A percentile compares a stretch with the other conserved stretches of the same genome.
These are phyloP conservation scores for Erynnis tages DNA, from an alignment of 2,888 invertebrate genomes.

Conservation along the genomic window DNA sequence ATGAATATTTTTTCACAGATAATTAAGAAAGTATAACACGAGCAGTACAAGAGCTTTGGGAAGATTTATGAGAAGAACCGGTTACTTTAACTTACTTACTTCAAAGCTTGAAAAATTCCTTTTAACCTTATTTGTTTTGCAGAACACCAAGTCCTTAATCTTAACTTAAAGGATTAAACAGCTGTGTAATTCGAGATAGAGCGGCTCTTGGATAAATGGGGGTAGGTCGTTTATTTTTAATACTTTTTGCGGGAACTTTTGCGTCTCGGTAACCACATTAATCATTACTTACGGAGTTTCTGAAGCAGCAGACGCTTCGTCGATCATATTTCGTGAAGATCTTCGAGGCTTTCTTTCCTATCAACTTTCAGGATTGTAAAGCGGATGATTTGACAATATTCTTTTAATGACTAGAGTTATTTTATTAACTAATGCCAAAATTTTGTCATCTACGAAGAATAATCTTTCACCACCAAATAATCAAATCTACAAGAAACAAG, in stretches of 20 bases:
- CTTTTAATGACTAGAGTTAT: slow-evolving; percentile 15
- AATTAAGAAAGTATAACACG: no score
- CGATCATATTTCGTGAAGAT: slow-evolving; percentile 24
- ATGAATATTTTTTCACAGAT: no score
- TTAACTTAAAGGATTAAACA: slow-evolving; percentile 26
- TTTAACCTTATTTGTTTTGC: slow-evolving; percentile 14
- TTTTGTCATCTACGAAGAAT: no score
- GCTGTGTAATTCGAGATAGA: slow-evolving; percentile 19
- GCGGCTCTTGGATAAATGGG: slow-evolving; percentile 12
- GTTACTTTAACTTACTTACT: slow-evolving; percentile 1
- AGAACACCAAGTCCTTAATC: slow-evolving; percentile 14
- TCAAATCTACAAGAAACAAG: no score
- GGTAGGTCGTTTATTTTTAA: slow-evolving; percentile 17
- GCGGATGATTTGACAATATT: slow-evolving; percentile 20
- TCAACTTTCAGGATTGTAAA: slow-evolving; percentile 22
- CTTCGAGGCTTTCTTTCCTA: slow-evolving; percentile 15
- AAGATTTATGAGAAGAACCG: slow-evolving; percentile 2
- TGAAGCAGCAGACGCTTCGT: slow-evolving; percentile 17
- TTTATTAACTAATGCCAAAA: no score
- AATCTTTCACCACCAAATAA: no score
- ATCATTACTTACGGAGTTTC: slow-evolving; percentile 23
- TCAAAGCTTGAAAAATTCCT: slow-evolving; percentile 1
- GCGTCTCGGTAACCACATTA: slow-evolving; percentile 19
- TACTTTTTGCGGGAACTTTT: slow-evolving; percentile 23
- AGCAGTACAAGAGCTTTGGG: not conserved